Evolutionary conservation across 2,113 vertebrate genomes (phyloP).

Genomic region (Melanocharis versteri): DNA sequence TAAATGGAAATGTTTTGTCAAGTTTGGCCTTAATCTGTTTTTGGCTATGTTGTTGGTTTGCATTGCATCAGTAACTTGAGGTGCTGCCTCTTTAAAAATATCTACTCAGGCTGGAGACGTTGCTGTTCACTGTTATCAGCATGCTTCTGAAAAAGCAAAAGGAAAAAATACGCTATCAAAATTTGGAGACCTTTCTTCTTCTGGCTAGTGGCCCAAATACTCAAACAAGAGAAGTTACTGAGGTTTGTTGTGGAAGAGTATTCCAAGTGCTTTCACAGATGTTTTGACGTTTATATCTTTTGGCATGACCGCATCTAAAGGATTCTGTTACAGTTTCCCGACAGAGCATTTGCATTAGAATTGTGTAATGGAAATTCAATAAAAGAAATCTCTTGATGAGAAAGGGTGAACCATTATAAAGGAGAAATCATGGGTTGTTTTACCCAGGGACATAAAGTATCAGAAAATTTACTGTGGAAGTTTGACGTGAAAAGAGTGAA

Average conservation of each 20-base stretch:
- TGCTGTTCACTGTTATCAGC: neutral
- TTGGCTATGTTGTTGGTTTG: neutral
- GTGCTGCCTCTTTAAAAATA: neutral
- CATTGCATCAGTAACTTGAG: neutral
- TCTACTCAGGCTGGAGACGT: neutral
- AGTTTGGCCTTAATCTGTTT: neutral
- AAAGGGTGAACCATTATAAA: neutral
- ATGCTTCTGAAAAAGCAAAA: neutral
- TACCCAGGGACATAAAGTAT: neutral
- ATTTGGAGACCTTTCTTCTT: neutral
- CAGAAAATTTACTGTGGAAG: neutral
- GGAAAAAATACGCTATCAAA: neutral
- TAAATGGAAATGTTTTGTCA: neutral
- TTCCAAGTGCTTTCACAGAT: neutral
- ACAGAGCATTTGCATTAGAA: neutral
- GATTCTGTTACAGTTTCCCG: neutral
- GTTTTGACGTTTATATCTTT: neutral
- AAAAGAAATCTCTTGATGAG: neutral
- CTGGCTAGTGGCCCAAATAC: neutral
- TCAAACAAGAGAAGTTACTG: neutral
- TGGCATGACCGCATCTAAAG: neutral
- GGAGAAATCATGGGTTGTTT: neutral
- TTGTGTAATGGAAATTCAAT: neutral
- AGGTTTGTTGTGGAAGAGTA: neutral
- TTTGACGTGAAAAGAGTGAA: neutral